Evolutionary conservation across 2,113 vertebrate species (phyloP).

Genomic region (Myiozetetes cayanensis): DNA sequence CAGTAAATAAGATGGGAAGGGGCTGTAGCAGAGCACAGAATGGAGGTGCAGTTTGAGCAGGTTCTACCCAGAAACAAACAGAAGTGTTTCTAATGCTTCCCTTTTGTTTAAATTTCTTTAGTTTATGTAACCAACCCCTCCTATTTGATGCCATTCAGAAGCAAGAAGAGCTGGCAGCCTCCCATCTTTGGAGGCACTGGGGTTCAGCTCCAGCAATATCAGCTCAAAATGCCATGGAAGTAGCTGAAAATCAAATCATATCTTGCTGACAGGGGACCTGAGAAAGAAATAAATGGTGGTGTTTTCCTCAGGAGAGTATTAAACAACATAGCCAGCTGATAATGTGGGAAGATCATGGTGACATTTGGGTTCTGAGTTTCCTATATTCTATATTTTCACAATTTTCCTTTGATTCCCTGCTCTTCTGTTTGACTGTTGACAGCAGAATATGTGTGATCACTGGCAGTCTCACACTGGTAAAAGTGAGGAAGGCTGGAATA

Average conservation of each 20-base stretch:
- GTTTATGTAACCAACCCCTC: neutral
- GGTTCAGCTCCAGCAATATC: neutral
- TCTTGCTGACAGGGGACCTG: neutral
- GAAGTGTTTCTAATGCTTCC: neutral
- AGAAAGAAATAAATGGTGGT: neutral
- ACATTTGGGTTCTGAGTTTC: neutral
- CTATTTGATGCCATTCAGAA: neutral
- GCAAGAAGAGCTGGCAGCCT: neutral
- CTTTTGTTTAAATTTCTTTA: neutral
- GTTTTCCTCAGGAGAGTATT: neutral
- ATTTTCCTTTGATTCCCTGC: neutral
- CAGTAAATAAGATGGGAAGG: neutral
- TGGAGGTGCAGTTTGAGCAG: neutral
- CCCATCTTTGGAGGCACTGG: neutral
- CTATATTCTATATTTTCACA: neutral
- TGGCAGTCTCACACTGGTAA: neutral
- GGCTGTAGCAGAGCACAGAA: neutral
- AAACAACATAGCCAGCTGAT: neutral
- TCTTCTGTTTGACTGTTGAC: neutral
- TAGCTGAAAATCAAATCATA: neutral
- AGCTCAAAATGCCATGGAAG: neutral
- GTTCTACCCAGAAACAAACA: neutral
- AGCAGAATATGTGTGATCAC: neutral
- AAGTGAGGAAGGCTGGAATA: neutral
- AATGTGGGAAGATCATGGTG: neutral